Evolutionary conservation across 1,140 invertebrate genomes (phyloP).

Genomic region (Ceratina australensis): DNA sequence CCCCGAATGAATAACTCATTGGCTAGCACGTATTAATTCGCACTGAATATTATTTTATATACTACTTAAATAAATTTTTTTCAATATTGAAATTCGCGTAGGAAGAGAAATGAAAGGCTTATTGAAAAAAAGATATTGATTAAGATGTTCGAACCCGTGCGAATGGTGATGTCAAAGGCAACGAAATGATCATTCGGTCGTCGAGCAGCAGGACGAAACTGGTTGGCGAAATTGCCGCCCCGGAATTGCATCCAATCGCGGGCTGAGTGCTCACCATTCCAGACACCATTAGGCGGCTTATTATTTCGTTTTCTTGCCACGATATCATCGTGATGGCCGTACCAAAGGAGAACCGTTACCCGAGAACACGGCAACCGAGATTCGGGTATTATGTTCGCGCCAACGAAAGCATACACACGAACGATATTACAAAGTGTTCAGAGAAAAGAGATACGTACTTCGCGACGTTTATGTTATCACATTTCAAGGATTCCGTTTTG

Average conservation of each 20-base stretch:
- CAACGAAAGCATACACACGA: slow-evolving; percentile 52
- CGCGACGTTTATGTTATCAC: slow-evolving; percentile 7
- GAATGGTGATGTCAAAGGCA: slow-evolving; percentile 34
- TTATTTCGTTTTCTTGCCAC: slow-evolving; percentile 72
- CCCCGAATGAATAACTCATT: no score
- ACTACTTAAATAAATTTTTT: no score
- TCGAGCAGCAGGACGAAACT: slow-evolving; percentile 58
- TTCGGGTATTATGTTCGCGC: slow-evolving; percentile 51
- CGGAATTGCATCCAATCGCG: slow-evolving; percentile 72
- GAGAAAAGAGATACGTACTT: slow-evolving; percentile 26
- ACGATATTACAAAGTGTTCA: slow-evolving; percentile 52
- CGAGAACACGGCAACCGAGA: slow-evolving; percentile 49
- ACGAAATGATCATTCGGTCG: slow-evolving; percentile 25
- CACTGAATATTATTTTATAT: no score
- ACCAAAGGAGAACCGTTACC: slow-evolving; percentile 59
- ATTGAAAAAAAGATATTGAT: slow-evolving; percentile 65
- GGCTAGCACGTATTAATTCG: background rate
- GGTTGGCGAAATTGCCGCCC: slow-evolving; percentile 61
- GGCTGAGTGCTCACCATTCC: slow-evolving; percentile 72
- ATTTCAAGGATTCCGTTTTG: slow-evolving; percentile 1
- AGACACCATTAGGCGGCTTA: slow-evolving; percentile 71
- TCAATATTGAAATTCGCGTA: no score
- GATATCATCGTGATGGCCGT: slow-evolving; percentile 56
- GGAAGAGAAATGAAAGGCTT: no score
- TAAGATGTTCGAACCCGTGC: slow-evolving; percentile 61